Percentiles rank a stretch among this genome's conserved stretches.
Evolutionary conservation across 1,140 invertebrate species (phyloP).

Genomic region (Neodiprion pinetum): DNA sequence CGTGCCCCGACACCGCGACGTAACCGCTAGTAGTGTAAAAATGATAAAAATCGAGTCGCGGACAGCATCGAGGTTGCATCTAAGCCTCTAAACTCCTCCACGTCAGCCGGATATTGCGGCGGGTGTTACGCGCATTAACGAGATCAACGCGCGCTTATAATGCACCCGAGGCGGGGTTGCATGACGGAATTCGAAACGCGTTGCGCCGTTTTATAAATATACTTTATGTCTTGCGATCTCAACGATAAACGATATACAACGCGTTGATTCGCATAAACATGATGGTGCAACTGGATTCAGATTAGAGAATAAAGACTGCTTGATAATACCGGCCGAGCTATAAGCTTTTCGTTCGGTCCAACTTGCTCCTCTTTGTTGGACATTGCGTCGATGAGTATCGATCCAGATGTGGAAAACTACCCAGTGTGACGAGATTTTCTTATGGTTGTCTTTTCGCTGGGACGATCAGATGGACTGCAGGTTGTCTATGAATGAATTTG

Average conservation of each 20-base stretch:
- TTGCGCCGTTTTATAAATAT: background rate
- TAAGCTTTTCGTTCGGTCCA: too few relatives aligned
- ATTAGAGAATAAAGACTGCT: too few relatives aligned
- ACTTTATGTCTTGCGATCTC: background rate
- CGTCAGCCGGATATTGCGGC: background rate
- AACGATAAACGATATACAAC: background rate
- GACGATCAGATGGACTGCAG: background rate
- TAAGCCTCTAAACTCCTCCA: background rate
- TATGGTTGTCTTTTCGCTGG: too few relatives aligned
- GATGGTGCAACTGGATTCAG: too few relatives aligned
- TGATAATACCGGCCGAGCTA: too few relatives aligned
- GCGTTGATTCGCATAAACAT: too few relatives aligned
- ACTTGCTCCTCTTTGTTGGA: too few relatives aligned
- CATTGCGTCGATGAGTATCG: too few relatives aligned
- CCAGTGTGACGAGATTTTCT: too few relatives aligned
- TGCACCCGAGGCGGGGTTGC: background rate
- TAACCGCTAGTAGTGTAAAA: too few relatives aligned
- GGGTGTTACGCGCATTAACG: constrained; percentile 14
- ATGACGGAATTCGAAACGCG: background rate
- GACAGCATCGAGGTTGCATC: background rate
- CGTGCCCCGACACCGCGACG: background rate
- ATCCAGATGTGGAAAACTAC: too few relatives aligned
- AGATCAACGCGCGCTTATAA: constrained; percentile 1
- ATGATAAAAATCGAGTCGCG: too few relatives aligned
- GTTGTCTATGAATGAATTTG: constrained; percentile 33